Evolutionary conservation across 2,797 vertebrate genomes (phyloP).

Genomic region (Jordanella pulchra): DNA sequence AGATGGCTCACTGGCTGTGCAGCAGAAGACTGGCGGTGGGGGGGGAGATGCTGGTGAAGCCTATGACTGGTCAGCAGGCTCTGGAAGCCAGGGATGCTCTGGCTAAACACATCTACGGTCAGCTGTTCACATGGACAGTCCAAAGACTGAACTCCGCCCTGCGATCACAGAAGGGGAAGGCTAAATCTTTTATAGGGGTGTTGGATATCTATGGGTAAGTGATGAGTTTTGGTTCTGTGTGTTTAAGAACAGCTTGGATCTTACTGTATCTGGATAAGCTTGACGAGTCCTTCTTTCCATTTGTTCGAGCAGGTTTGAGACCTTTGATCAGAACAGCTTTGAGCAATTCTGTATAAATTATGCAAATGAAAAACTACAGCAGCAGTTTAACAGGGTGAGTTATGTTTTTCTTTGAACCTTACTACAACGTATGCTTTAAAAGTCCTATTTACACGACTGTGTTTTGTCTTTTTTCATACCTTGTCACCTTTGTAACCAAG

Average conservation of each 20-base stretch:
- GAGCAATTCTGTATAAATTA: conserved; percentile 89
- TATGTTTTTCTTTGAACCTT: neutral
- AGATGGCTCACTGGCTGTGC: conserved; percentile 84
- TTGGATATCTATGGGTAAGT: conserved; percentile 83
- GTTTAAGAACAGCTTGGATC: neutral
- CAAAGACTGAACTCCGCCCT: conserved; percentile 80
- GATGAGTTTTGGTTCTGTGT: neutral
- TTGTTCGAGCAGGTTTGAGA: conserved; percentile 79
- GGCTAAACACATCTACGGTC: conserved; percentile 81
- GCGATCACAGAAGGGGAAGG: conserved; percentile 48
- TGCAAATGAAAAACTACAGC: conserved; percentile 86
- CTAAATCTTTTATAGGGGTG: conserved; percentile 79
- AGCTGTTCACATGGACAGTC: conserved; percentile 81
- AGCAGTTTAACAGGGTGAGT: conserved; percentile 85
- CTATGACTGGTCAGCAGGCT: conserved; percentile 77
- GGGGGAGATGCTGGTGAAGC: conserved; percentile 80
- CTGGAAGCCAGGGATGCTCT: conserved; percentile 76
- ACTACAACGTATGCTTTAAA: neutral
- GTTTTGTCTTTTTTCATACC: neutral
- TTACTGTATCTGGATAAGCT: neutral
- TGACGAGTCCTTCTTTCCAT: conserved; percentile 11
- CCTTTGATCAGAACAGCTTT: conserved; percentile 85
- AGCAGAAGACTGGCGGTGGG: conserved; percentile 79
- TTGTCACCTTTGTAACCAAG: neutral
- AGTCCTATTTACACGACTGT: neutral